These are phyloP conservation scores for Calypte anna DNA, from an alignment of 2,113 vertebrate genomes.

Conservation along the genomic window DNA sequence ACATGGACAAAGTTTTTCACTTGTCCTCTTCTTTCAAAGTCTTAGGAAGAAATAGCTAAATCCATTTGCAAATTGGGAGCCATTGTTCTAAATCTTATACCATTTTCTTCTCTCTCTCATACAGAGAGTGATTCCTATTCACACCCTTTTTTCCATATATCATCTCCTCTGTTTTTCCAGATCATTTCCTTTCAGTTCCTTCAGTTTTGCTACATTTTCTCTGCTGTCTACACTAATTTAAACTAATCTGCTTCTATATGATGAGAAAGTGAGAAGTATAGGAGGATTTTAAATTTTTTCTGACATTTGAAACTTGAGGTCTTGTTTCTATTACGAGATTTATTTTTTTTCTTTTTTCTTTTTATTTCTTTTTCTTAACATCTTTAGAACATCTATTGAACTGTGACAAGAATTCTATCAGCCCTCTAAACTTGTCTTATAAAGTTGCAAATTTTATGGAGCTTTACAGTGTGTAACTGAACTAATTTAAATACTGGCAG, in stretches of 20 bases:
- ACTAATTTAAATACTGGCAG: constrained; percentile 45
- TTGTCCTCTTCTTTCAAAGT: neutral
- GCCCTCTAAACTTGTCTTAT: neutral
- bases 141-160: neutral
- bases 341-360: neutral
- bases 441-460: constrained; percentile 33
- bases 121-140: neutral
- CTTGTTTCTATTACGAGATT: neutral
- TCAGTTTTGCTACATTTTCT: neutral
- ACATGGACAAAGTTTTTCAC: neutral
- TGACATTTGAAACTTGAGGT: neutral
- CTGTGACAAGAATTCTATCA: neutral
- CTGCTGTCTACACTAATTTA: neutral
- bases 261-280: neutral
- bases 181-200: neutral
- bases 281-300: neutral
- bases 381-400: constrained; percentile 17
- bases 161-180: neutral
- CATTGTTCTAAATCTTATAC: neutral
- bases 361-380: neutral
- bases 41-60: neutral
- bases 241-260: neutral
- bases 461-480: constrained; percentile 24
- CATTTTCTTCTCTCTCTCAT: neutral
- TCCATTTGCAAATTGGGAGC: neutral